phyloP scores from a whole-genome alignment of 2,797 vertebrate species.

The Petrocephalus sullivani region DNA sequence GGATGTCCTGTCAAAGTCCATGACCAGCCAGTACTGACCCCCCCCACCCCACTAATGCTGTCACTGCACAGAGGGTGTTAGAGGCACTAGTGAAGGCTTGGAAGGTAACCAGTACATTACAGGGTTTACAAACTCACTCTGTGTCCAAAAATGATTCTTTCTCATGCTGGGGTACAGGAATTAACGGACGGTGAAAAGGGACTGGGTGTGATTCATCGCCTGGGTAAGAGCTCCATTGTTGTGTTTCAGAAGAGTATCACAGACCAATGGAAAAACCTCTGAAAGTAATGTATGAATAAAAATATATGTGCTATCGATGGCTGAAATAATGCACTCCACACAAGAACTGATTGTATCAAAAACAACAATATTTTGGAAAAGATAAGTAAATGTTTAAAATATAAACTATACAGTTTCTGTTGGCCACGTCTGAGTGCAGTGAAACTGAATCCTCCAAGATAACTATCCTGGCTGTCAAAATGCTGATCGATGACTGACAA shows the following conservation, averaged over 20 bases:
- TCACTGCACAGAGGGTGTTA: background rate
- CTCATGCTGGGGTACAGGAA: background rate
- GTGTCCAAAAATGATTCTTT: background rate
- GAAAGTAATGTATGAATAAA: background rate
- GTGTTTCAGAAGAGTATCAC: background rate
- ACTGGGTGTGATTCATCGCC: background rate
- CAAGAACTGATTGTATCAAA: slow-evolving; percentile 2
- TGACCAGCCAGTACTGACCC: background rate
- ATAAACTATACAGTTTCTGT: background rate
- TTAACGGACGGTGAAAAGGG: background rate
- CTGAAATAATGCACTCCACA: background rate
- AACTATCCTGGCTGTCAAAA: slow-evolving; percentile 38
- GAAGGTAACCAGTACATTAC: background rate
- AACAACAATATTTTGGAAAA: background rate
- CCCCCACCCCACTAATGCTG: background rate
- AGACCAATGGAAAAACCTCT: background rate
- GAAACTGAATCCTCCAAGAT: slow-evolving; percentile 32
- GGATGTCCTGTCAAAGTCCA: slow-evolving; percentile 5
- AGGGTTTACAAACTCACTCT: background rate
- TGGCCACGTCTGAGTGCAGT: slow-evolving; percentile 31
- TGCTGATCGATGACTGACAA: slow-evolving; percentile 51
- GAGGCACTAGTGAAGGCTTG: background rate
- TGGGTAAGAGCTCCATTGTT: background rate
- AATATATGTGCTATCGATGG: background rate
- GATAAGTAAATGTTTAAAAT: background rate